These are phyloP conservation scores for Myiotriccus ornatus DNA, from an alignment of 2,797 vertebrate genomes.

Conservation along the genomic window DNA sequence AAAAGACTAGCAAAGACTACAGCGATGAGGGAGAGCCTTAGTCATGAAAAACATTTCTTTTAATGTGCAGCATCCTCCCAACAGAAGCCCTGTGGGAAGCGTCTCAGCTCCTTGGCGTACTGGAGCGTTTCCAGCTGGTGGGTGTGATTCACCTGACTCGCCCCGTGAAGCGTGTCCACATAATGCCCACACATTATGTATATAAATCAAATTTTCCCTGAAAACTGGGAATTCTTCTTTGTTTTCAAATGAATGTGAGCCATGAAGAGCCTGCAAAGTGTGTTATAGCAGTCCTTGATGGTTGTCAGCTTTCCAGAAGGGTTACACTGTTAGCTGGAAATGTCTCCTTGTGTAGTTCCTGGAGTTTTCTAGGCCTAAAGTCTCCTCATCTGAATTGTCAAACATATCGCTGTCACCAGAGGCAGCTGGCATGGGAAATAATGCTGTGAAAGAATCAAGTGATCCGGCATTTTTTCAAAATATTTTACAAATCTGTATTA, in stretches of 20 bases:
- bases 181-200: neutral
- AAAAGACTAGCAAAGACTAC: neutral
- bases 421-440: neutral
- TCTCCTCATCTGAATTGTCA: neutral
- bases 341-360: neutral
- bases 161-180: accelerated
- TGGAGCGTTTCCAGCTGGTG: neutral
- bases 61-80: neutral
- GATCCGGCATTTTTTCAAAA: neutral
- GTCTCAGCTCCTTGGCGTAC: neutral
- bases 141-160: neutral
- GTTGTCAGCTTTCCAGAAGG: neutral
- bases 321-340: neutral
- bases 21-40: neutral
- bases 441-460: neutral
- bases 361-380: neutral
- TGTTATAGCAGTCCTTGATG: neutral
- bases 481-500: neutral
- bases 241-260: neutral
- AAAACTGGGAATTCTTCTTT: neutral
- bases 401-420: neutral
- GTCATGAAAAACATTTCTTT: neutral
- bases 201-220: neutral
- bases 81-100: neutral
- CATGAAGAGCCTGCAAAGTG: neutral